Percentiles rank a stretch among this genome's conserved stretches.
These are phyloP conservation scores for Monomorium pharaonis DNA, from an alignment of 1,140 invertebrate species.

Conservation along the genomic window DNA sequence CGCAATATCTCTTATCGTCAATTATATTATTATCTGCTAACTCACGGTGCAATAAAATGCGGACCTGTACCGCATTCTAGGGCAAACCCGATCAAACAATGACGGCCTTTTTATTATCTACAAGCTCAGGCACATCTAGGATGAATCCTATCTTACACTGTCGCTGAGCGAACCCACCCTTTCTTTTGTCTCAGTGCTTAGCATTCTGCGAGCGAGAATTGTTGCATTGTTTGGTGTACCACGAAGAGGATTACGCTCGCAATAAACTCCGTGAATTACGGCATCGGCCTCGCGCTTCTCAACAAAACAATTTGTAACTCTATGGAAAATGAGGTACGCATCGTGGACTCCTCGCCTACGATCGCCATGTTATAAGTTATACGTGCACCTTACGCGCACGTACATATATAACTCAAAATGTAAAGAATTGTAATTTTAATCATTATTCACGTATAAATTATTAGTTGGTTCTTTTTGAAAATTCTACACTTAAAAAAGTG, in stretches of 20 bases:
- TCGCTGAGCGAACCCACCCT: slow-evolving; percentile 36
- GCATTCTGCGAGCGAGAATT: slow-evolving; percentile 29
- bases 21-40: slow-evolving; percentile 11
- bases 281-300: background rate
- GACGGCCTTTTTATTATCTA: slow-evolving; percentile 37
- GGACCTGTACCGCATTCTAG: slow-evolving; percentile 30
- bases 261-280: slow-evolving; percentile 44
- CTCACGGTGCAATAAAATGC: background rate
- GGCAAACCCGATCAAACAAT: slow-evolving; percentile 21
- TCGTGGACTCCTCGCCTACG: background rate
- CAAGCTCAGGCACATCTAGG: slow-evolving; percentile 22
- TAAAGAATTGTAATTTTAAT: background rate
- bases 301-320: slow-evolving; percentile 43
- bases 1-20: background rate
- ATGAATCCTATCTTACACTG: slow-evolving; percentile 27
- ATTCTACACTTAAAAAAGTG: too few relatives aligned
- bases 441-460: background rate
- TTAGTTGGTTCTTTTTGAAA: background rate
- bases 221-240: slow-evolving; percentile 35
- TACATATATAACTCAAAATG: background rate
- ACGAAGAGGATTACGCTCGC: slow-evolving; percentile 21
- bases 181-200: slow-evolving; percentile 50
- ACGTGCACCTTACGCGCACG: background rate
- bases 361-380: background rate
- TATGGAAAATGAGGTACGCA: slow-evolving; percentile 4